A percentile compares a stretch with the other conserved stretches of the same genome.
These are phyloP conservation scores for Tanytarsus gracilentus DNA, from an alignment of 2,888 invertebrate species.

Conservation along the genomic window DNA sequence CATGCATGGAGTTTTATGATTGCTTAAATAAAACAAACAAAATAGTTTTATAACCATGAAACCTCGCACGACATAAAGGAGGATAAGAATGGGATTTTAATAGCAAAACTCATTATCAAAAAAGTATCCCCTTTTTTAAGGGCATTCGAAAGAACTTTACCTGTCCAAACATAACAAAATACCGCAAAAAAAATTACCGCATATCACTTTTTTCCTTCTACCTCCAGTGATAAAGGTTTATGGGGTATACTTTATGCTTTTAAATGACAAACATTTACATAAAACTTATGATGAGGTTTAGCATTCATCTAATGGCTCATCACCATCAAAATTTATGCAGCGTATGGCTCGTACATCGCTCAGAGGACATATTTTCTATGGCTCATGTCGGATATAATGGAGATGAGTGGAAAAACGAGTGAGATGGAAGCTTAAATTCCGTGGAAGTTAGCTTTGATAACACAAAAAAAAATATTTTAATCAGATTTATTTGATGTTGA, in stretches of 20 bases:
- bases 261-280: conserved; percentile 24
- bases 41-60: neutral
- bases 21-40: neutral
- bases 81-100: conserved; percentile 1
- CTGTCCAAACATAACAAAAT: neutral
- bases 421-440: too few species aligned
- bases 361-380: neutral
- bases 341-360: conserved; percentile 13
- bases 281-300: conserved; percentile 22
- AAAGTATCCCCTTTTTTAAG: neutral
- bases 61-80: neutral
- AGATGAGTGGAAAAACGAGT: neutral
- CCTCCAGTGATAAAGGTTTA: conserved; percentile 11
- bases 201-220: neutral
- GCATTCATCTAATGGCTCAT: conserved; percentile 22
- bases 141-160: neutral
- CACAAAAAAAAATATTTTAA: too few species aligned
- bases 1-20: neutral
- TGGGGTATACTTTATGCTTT: neutral
- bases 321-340: conserved; percentile 24
- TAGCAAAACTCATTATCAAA: conserved; percentile 14
- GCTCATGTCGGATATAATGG: neutral
- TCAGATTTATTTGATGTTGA: too few species aligned
- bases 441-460: too few species aligned
- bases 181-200: neutral